phyloP scores from a whole-genome alignment of 2,888 invertebrate genomes.

The Hydrotaea cyrtoneurina region DNA sequence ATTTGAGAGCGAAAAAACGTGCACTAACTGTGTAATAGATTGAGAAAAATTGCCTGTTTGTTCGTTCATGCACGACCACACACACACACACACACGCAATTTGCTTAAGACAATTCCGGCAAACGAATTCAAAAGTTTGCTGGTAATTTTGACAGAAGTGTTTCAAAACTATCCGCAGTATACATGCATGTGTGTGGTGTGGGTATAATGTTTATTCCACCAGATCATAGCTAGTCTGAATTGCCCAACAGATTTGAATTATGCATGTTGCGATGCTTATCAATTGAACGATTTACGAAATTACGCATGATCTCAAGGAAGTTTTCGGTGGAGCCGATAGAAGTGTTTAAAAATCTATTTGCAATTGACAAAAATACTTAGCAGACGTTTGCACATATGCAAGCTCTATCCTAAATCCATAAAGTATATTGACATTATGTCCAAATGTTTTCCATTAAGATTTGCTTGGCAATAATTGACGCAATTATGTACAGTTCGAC shows the following conservation, averaged over 20 bases:
- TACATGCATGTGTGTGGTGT: background rate
- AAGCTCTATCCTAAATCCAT: no score
- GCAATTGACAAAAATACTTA: no score
- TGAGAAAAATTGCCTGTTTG: background rate
- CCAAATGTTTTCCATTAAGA: background rate
- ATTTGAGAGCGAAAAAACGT: constrained; percentile 9
- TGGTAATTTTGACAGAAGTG: background rate
- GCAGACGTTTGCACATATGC: no score
- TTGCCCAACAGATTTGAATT: background rate
- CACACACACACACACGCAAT: background rate
- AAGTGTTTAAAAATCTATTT: background rate
- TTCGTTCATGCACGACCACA: background rate
- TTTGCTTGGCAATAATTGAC: background rate
- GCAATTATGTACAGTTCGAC: background rate
- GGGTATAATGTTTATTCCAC: background rate
- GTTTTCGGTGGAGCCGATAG: background rate
- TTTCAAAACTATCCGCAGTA: background rate
- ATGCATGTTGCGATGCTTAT: background rate
- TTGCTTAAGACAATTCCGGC: background rate
- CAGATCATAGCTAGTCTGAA: background rate
- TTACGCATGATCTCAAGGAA: background rate
- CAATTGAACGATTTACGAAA: background rate
- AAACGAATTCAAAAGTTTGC: background rate
- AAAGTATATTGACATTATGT: background rate
- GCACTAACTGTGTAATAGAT: background rate